Conservation (phyloP, 2,113 vertebrate species). For the Toxotes chatareus region DNA sequence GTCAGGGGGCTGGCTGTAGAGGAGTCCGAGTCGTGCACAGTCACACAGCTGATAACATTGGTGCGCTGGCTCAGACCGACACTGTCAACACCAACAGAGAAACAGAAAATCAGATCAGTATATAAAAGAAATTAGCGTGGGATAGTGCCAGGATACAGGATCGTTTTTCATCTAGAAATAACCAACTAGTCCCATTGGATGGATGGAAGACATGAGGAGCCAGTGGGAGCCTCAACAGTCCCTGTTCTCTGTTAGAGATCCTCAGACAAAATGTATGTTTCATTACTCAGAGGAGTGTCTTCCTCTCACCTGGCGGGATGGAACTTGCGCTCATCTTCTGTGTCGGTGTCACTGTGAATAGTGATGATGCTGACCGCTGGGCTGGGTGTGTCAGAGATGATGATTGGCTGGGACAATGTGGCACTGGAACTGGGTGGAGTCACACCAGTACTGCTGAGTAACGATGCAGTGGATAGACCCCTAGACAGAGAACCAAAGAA, state of each 20-base stretch:
- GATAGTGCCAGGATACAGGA: not conserved
- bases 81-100: slow-evolving; percentile 32
- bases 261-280: not conserved
- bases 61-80: slow-evolving; percentile 90
- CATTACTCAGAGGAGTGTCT: no score
- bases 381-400: slow-evolving; percentile 98
- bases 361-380: slow-evolving; percentile 98
- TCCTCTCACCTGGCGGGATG: slow-evolving; percentile 90
- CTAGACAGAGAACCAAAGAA: slow-evolving; percentile 17
- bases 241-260: not conserved
- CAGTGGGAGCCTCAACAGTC: not conserved
- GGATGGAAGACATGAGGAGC: not conserved
- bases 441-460: slow-evolving; percentile 83
- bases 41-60: slow-evolving; percentile 99
- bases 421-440: slow-evolving; percentile 60
- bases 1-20: slow-evolving; percentile 93
- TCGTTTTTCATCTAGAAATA: not conserved
- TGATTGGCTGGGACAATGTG: slow-evolving; percentile 90
- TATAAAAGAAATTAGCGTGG: no score
- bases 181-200: not conserved
- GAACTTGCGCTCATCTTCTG: slow-evolving; percentile 97
- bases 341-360: slow-evolving; percentile 98
- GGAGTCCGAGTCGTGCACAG: slow-evolving; percentile 96
- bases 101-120: not conserved
- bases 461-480: slow-evolving; percentile 79